Evolutionary conservation across 2,113 vertebrate species (phyloP).

Genomic region (Actenoides hombroni): DNA sequence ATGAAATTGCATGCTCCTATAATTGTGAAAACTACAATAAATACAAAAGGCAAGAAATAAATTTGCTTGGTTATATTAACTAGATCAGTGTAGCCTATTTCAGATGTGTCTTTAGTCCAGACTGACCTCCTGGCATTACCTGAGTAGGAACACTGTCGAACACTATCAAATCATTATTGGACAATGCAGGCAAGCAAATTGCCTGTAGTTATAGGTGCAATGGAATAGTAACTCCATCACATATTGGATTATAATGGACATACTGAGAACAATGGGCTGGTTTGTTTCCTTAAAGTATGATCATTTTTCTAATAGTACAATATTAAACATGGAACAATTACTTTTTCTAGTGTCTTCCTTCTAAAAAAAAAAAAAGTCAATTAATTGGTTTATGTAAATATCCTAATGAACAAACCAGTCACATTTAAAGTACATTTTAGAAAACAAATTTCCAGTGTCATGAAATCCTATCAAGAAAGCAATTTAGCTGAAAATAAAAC

Average conservation of each 20-base stretch:
- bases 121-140: not conserved
- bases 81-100: not conserved
- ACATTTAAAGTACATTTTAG: not conserved
- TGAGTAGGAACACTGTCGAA: not conserved
- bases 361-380: not conserved
- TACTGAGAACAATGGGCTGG: not conserved
- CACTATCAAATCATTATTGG: not conserved
- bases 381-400: not conserved
- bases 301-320: not conserved
- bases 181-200: not conserved
- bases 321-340: not conserved
- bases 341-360: not conserved
- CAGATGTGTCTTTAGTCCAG: not conserved
- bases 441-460: not conserved
- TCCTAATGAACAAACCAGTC: not conserved
- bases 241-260: not conserved
- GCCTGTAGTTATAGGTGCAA: not conserved
- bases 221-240: not conserved
- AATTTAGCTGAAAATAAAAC: constrained; percentile 9
- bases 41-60: not conserved
- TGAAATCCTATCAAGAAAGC: not conserved
- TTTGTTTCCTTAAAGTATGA: not conserved
- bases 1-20: not conserved
- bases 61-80: not conserved
- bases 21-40: not conserved